Base-by-base conservation (phyloP, 53 echinoderm and acorn worm species). In the Paracentrotus lividus region DNA sequence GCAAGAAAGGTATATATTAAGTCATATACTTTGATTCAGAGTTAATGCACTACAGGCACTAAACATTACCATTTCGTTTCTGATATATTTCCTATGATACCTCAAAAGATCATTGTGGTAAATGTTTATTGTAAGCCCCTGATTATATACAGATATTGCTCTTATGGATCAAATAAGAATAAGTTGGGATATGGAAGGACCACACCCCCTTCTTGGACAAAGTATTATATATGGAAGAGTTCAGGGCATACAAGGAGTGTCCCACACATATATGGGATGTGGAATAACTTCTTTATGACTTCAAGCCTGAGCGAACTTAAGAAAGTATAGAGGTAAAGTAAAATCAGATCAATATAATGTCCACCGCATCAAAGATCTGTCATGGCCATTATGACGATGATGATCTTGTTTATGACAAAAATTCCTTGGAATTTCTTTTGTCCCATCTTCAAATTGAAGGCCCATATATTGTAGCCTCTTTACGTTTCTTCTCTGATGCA, bases 391-490 rank as follows among this genome's bases (percentile, higher is more conserved):
- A 86, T 86, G 49, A 72, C 15, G 75, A 90, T 51, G 91, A 72
- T 86, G 86, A 56, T 54, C 86, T 86, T 86, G 86, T 86, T 86
- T 86, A 89, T 89, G 89, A 89, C 89, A 89, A 64, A n/a, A 42
- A 59, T 89, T 89, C 89, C 58, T 38, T 61, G 75, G 91, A 90
- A 90, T 90, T 72, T 90, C 49, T 49, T 56, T 90, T 90, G 91
- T 90, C 3, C 45, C 52, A 1, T 15, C 16, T 20, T 72, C 69
- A 90, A 72, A 49, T 52, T 90, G 91, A 90, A 90, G 91, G 91
- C 75, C 75, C 75, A 18, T n/a, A n/a, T n/a, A n/a, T n/a, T n/a
- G n/a, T 38, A 33, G 86, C 45, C 27, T n/a, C 81, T 77, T 51
- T 51, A 6, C 12, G 7, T 51, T 12, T 57, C 57, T 57, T n/a